Base-by-base conservation (phyloP, 1,140 invertebrate species). In the Dinothrombium tinctorium region DNA sequence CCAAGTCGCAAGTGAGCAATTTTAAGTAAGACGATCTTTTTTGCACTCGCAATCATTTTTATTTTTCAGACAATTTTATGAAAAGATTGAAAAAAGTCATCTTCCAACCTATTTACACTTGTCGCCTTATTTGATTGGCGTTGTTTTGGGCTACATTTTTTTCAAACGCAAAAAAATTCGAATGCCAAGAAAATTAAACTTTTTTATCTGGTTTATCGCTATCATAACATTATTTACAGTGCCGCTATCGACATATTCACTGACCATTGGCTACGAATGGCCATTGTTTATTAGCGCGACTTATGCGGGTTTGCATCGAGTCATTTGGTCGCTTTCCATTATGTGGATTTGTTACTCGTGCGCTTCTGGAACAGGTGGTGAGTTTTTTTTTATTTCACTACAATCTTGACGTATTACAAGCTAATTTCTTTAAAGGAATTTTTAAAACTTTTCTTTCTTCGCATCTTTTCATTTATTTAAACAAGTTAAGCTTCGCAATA, bases 401-500 rank as follows among this genome's bases (percentile, higher is more conserved):
- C n/a, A n/a, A n/a, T n/a, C n/a, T n/a, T n/a, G n/a, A n/a, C n/a
- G n/a, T n/a, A n/a, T n/a, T n/a, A n/a, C n/a, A n/a, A n/a, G n/a
- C n/a, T n/a, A n/a, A n/a, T n/a, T n/a, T n/a, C n/a, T n/a, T n/a
- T n/a, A n/a, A n/a, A n/a, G n/a, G n/a, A n/a, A n/a, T 63, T 24
- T 72, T 79, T 19, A 69, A 73, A 37, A 69, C 64, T 1, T 58
- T 83, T 17, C 61, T 90, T 15, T 82, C 78, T 1, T 78, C 78
- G 56, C 66, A 69, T 25, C 67, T 74, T 0, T 65, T 82, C 29
- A 68, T 82, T 47, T 82, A 82, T 0, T 61, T 89, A 11, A 79
- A 76, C 47, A 65, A 82, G 36, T 66, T 90, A 25, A 84, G 82
- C 1, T 90, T 86, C 58, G 78, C 78, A 54, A 74, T 80, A 7